Conservation (phyloP, 2,888 invertebrate species). For the Lypha dubia region DNA sequence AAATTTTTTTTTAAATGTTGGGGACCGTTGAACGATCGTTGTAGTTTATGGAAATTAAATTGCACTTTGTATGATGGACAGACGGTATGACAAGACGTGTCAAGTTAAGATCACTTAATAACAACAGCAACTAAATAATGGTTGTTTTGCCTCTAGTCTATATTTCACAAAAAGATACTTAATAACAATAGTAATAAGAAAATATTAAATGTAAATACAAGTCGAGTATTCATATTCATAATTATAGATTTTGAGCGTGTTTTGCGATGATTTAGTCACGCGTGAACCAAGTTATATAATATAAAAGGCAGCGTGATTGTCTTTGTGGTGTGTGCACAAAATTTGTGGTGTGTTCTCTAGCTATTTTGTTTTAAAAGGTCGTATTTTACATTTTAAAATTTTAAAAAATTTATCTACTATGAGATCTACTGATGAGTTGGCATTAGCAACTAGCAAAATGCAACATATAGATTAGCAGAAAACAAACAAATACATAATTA, state of each 20-base stretch:
- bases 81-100: conserved; percentile 62
- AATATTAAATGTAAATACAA: conserved; percentile 29
- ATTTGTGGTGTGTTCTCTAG: too few relatives aligned
- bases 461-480: too few relatives aligned
- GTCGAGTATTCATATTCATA: too few relatives aligned
- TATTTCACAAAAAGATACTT: conserved; percentile 18
- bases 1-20: conserved; percentile 53
- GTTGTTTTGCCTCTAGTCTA: neutral
- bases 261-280: neutral
- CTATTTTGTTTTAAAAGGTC: too few relatives aligned
- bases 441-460: too few relatives aligned
- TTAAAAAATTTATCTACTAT: too few relatives aligned
- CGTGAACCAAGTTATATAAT: neutral
- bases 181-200: neutral
- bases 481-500: too few relatives aligned
- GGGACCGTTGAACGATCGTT: conserved; percentile 45
- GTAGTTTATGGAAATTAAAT: conserved; percentile 55
- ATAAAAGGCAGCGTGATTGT: too few relatives aligned
- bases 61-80: conserved; percentile 64
- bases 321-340: too few relatives aligned
- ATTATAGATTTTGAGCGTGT: neutral
- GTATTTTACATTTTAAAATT: too few relatives aligned
- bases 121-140: conserved; percentile 14
- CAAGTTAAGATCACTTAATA: conserved; percentile 65
- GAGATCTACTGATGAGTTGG: too few relatives aligned